A percentile compares a stretch with the other conserved stretches of the same genome.
phyloP scores from a whole-genome alignment of 2,113 vertebrate species.

The Blennius ocellaris region DNA sequence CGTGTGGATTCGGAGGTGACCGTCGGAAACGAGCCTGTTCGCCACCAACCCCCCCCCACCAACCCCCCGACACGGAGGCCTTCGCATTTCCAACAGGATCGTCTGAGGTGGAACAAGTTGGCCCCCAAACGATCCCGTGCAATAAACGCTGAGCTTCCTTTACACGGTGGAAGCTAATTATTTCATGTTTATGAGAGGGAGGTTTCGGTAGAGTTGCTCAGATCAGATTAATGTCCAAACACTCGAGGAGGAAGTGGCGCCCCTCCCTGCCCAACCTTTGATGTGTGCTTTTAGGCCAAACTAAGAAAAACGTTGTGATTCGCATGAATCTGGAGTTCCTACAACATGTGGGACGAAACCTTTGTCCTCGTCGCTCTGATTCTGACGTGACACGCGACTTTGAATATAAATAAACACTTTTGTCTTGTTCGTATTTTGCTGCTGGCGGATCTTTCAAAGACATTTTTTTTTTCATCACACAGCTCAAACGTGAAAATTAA shows the following conservation, averaged over 20 bases:
- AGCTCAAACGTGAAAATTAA: too few species aligned
- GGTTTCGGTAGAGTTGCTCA: conserved; percentile 71
- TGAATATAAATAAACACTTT: too few species aligned
- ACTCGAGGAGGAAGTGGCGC: conserved; percentile 70
- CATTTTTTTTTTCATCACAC: too few species aligned
- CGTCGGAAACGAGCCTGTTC: conserved; percentile 57
- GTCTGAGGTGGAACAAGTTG: conserved; percentile 20
- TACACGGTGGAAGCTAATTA: conserved; percentile 63
- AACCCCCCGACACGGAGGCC: conserved; percentile 29
- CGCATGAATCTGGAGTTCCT: too few species aligned
- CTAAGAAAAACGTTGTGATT: conserved; percentile 12
- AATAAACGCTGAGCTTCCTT: conserved; percentile 67
- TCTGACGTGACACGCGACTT: too few species aligned
- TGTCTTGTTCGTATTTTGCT: too few species aligned
- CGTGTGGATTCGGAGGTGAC: conserved; percentile 55
- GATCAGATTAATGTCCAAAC: conserved; percentile 79
- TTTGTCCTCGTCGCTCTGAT: too few species aligned
- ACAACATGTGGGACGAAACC: too few species aligned
- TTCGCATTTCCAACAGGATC: conserved; percentile 25
- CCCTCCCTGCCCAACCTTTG: conserved; percentile 76
- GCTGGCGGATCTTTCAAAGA: too few species aligned
- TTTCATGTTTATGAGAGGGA: conserved; percentile 59
- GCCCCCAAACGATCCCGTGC: conserved; percentile 24
- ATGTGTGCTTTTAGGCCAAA: conserved; percentile 67
- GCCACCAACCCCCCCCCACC: conserved; percentile 34